A percentile compares a stretch with the other conserved stretches of the same genome.
Evolutionary conservation across 2,797 vertebrate genomes (phyloP).

Genomic region (Gymnocypris eckloni): DNA sequence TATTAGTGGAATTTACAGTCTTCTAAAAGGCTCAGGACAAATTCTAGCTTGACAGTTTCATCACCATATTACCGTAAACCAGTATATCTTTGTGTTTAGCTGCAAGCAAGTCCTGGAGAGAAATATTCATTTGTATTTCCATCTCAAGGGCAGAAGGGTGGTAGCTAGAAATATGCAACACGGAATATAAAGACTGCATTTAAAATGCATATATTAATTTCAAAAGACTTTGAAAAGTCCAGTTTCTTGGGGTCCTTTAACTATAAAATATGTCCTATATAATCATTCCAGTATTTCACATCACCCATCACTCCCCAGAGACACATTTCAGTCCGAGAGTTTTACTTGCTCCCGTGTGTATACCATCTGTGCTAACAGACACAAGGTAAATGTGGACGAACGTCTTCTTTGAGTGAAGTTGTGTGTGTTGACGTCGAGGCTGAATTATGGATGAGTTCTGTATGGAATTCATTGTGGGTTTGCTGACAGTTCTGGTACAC

Average conservation of each 20-base stretch:
- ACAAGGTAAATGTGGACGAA: constrained; percentile 61
- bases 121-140: background rate
- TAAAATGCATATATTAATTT: background rate
- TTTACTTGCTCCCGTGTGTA: constrained; percentile 9
- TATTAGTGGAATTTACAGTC: constrained; percentile 18
- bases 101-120: background rate
- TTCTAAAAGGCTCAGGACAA: constrained; percentile 25
- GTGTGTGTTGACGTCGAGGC: constrained; percentile 70
- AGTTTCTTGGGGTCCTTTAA: background rate
- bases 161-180: background rate
- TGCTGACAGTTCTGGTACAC: constrained; percentile 72
- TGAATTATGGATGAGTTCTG: constrained; percentile 67
- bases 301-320: background rate
- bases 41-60: constrained; percentile 8
- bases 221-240: background rate
- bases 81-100: background rate
- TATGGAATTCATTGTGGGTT: constrained; percentile 69
- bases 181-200: background rate
- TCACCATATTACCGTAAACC: constrained; percentile 1
- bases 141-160: background rate
- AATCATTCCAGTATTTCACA: background rate
- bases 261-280: background rate
- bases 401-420: constrained; percentile 63
- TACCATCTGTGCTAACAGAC: constrained; percentile 58
- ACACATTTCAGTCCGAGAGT: background rate